Evolutionary conservation across 2,888 invertebrate genomes (phyloP), one percentile per base, ranked within the genome.

Genomic region (Cryptocephalus moraei): DNA sequence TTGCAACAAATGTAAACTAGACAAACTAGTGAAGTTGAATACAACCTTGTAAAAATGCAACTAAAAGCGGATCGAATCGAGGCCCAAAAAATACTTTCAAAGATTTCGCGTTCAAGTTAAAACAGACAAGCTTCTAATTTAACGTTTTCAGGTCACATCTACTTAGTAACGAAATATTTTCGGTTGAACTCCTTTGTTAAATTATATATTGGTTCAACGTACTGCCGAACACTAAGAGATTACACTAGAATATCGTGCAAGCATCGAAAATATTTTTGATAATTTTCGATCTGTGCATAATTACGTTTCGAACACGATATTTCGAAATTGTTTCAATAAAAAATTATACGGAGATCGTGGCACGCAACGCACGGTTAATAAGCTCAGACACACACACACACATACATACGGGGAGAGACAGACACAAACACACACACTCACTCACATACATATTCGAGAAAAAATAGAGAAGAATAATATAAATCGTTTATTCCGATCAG

Each of bases 251-350:
- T 46, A 47, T 48, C 52, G 50, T 52, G 52, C 39, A 13, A 10
- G 43, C 39, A 50, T 46, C 43, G 46, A 47, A 42, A 50, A 46
- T 44, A 48, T 48, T 52, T 52, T 50, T 48, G 52, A 52, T 52
- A 52, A 52, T 52, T 22, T 50, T 47, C 48, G 46, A 50, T 50
- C 47, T 44, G 44, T 45, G 43, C 39, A 42, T 46, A 50, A 52
- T 52, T 52, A 52, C 47, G 48, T 43, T 42, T 32, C 34, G 33
- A 39, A 45, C 44, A 45, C 32, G 41, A 49, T 44, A 46, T 49
- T 49, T 44, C 48, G 43, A 50, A 48, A 52, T 48, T 44, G 45
- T 50, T 33, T 41, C 11, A 33, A 41, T 12, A 11, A 49, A 41
- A 47, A 46, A 49, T 38, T 13, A 34, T 22, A 22, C 22, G 22